A percentile compares a stretch with the other conserved stretches of the same genome.
phyloP scores from a whole-genome alignment of 2,888 invertebrate species.

The Drosophila limbata region DNA sequence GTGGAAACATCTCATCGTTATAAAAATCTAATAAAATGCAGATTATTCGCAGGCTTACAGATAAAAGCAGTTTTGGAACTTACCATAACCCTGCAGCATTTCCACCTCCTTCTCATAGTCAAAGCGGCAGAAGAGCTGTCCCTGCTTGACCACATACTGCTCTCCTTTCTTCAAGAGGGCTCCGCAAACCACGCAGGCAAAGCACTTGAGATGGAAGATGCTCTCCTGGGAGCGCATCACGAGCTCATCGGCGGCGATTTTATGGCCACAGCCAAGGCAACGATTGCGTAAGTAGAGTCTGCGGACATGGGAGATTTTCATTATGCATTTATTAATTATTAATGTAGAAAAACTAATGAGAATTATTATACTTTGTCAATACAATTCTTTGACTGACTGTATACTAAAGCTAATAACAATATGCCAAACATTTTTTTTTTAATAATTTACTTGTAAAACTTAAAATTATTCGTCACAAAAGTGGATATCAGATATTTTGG shows the following conservation, averaged over 20 bases:
- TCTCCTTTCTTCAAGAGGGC: conserved; percentile 92
- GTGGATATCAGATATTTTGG: too few species aligned
- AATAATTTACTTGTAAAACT: too few species aligned
- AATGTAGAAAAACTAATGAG: too few species aligned
- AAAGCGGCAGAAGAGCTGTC: conserved; percentile 91
- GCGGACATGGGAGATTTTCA: conserved; percentile 57
- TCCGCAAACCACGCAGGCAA: conserved; percentile 92
- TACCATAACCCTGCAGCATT: conserved; percentile 88
- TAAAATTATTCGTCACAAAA: too few species aligned
- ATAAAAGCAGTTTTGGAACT: conserved; percentile 17
- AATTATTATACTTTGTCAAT: too few species aligned
- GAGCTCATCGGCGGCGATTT: conserved; percentile 90
- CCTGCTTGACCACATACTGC: conserved; percentile 92
- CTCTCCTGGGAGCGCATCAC: conserved; percentile 91
- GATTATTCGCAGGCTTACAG: not conserved
- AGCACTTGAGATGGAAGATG: conserved; percentile 92
- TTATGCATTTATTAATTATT: too few species aligned
- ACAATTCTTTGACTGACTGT: too few species aligned
- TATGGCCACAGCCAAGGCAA: conserved; percentile 90
- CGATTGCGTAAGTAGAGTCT: conserved; percentile 90
- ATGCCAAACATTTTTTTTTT: too few species aligned
- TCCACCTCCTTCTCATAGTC: conserved; percentile 93
- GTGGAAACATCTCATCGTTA: conserved; percentile 87
- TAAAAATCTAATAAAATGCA: conserved; percentile 85
- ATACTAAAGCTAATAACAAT: too few species aligned